Conservation (phyloP, 2,113 vertebrate species). For the Cichladusa arquata region DNA sequence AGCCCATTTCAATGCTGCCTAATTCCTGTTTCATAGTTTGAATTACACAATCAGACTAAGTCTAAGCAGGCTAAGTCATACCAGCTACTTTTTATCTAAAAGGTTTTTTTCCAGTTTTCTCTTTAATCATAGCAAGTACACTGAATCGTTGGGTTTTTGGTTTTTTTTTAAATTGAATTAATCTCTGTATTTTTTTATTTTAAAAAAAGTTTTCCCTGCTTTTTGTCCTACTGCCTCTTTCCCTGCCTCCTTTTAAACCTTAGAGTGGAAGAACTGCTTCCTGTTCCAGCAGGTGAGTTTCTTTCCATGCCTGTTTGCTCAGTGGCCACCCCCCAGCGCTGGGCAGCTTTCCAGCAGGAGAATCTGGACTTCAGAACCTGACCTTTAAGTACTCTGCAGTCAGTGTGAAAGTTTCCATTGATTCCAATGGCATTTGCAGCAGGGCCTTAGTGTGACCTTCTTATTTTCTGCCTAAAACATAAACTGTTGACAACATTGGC, state of each 20-base stretch:
- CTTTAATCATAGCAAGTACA: background rate
- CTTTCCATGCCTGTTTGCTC: background rate
- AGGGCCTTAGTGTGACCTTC: background rate
- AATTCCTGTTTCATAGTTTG: background rate
- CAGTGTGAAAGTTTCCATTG: background rate
- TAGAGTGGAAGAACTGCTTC: background rate
- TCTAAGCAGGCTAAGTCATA: background rate
- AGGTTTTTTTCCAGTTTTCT: background rate
- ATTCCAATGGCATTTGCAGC: background rate
- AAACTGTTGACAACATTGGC: background rate
- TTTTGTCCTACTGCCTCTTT: background rate
- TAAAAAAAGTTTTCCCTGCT: background rate
- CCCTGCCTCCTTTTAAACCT: background rate
- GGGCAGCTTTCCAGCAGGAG: background rate
- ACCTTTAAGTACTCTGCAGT: background rate
- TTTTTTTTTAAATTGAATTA: background rate
- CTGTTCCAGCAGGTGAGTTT: background rate
- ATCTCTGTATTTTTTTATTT: background rate
- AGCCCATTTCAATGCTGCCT: background rate
- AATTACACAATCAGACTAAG: background rate
- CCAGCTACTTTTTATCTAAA: background rate
- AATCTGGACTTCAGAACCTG: background rate
- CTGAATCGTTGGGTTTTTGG: fast-evolving
- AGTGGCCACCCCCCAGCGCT: fast-evolving
- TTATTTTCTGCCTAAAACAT: background rate